Base-by-base conservation (phyloP, 1,140 invertebrate genomes). In the Hylaeus volcanicus region DNA sequence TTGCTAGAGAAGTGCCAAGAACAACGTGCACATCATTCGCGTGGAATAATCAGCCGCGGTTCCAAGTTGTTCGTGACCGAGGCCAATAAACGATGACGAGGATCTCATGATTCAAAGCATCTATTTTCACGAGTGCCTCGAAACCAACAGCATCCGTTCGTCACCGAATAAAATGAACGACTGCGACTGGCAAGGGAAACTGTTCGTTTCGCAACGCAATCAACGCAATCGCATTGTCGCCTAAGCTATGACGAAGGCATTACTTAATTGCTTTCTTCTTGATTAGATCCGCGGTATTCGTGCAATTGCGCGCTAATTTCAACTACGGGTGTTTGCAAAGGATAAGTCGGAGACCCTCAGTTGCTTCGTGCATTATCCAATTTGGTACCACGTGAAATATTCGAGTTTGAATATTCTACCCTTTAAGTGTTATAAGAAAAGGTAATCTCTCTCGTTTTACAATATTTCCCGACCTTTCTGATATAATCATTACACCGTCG, bases 1-100 rank as follows among this genome's bases (percentile, higher is more conserved):
- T 64, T 26, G 3, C 37, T 45, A 51, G 43, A 51, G 14, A 37
- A 26, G 72, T 63, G 72, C 26, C 72, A 74, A 74, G 58, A n/a
- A 11, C n/a, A n/a, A 15, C 45, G 72, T 26, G 26, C 71, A 45
- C 43, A 37, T n/a, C 26, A n/a, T 45, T 14, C 4, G 51, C 60
- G 43, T 9, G 26, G 4, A 71, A 39, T 74, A 26, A 65, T 68
- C 65, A 51, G 9, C 26, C 26, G 45, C 43, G 26, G 65, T 68
- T 8, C 26, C 45, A 4, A 64, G 3, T 39, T 14, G 12, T 11
- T 63, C 9, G 48, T 9, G 6, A 26, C n/a, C 0, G 26, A 9
- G 65, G 5, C 15, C 41, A 12, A 39, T 39, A n/a, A 12, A n/a
- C 14, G 26, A 53, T 55, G 37, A 41, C n/a, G n/a, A 51, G 45